Percentiles rank a stretch among this genome's conserved stretches.
These are phyloP conservation scores for Pterophyllum scalare DNA, from an alignment of 2,113 vertebrate genomes.

Conservation along the genomic window DNA sequence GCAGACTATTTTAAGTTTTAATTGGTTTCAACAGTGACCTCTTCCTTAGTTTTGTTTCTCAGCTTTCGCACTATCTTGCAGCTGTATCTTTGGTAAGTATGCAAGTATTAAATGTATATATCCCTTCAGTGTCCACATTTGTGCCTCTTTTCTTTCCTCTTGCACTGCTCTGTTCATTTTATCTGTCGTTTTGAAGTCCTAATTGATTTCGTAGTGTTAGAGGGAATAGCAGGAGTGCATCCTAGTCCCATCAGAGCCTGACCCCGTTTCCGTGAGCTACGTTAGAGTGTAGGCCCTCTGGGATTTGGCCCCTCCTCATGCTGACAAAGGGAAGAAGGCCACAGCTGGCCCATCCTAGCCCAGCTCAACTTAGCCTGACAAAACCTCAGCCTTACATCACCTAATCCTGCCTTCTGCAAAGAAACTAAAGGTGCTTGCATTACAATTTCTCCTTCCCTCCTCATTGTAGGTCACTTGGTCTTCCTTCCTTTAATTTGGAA, in stretches of 20 bases:
- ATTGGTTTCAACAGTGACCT: not conserved
- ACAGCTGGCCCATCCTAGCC: slow-evolving; percentile 41
- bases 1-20: not conserved
- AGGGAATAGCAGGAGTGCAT: slow-evolving; percentile 63
- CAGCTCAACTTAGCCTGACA: slow-evolving; percentile 17
- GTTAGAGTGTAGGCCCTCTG: slow-evolving; percentile 63
- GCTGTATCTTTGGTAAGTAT: not conserved
- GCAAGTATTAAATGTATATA: not conserved
- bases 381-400: slow-evolving; percentile 30
- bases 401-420: slow-evolving; percentile 42
- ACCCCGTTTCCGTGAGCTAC: slow-evolving; percentile 75
- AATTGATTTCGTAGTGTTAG: slow-evolving; percentile 73
- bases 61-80: not conserved
- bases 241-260: slow-evolving; percentile 77
- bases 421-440: slow-evolving; percentile 49
- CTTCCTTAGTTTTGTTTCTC: not conserved
- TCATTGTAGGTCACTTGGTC: slow-evolving; percentile 82
- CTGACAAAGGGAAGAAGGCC: slow-evolving; percentile 76
- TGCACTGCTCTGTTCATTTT: slow-evolving; percentile 5
- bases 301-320: slow-evolving; percentile 74
- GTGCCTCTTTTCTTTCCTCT: not conserved
- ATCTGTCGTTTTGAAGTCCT: slow-evolving; percentile 56
- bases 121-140: not conserved
- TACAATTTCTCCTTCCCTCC: slow-evolving; percentile 59
- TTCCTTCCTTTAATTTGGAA: slow-evolving; percentile 78